Conservation (phyloP, 1,140 invertebrate genomes). For the Papilio polytes region DNA sequence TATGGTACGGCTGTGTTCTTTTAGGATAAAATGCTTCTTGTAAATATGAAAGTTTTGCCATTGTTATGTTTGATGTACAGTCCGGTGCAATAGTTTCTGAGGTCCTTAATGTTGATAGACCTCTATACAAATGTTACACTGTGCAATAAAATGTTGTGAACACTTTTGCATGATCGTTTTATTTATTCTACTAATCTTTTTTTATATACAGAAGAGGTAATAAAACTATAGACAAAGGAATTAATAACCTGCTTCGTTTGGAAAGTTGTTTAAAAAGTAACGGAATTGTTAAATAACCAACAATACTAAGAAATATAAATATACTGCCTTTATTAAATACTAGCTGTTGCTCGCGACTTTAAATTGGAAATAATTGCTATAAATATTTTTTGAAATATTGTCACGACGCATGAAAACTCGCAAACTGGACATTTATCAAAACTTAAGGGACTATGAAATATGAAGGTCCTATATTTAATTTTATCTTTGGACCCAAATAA, state of each 20-base stretch:
- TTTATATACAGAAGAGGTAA: no score
- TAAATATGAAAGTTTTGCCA: conserved; percentile 32
- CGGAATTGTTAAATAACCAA: no score
- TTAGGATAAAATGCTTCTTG: conserved; percentile 32
- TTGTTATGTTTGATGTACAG: conserved; percentile 25
- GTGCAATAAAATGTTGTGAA: conserved; percentile 78
- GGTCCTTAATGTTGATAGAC: conserved; percentile 45
- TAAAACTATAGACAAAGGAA: no score
- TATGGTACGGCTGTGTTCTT: conserved; percentile 21
- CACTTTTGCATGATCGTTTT: conserved; percentile 53
- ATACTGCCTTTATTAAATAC: no score
- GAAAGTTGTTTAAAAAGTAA: no score
- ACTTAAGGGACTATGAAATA: not conserved
- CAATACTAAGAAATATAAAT: no score
- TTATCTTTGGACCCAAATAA: not conserved
- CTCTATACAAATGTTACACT: conserved; percentile 75
- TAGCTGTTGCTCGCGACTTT: no score
- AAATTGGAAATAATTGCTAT: not conserved
- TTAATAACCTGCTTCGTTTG: no score
- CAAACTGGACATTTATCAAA: not conserved
- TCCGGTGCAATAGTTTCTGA: conserved; percentile 43
- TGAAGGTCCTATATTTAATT: not conserved
- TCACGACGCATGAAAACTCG: not conserved
- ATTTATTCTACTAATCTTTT: conserved; percentile 29
- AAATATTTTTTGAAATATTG: not conserved